phyloP scores from a whole-genome alignment of 1,140 invertebrate species.

The Apolygus lucorum region DNA sequence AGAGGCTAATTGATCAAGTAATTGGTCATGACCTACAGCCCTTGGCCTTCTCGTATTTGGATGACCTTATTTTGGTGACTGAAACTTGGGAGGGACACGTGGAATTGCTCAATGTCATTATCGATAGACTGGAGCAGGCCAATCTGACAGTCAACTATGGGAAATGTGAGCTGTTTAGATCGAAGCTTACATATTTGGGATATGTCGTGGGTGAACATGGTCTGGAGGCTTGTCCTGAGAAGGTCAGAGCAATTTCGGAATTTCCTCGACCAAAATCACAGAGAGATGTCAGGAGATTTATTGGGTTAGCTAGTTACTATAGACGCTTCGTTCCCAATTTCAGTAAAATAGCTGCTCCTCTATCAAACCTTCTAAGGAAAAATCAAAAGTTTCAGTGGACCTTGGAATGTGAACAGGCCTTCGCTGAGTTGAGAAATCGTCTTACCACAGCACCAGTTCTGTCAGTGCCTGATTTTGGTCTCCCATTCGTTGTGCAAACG shows the following conservation, averaged over 20 bases:
- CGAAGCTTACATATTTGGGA: slow-evolving; percentile 38
- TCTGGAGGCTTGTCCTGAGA: slow-evolving; percentile 36
- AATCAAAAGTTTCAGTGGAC: background rate
- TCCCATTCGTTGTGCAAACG: slow-evolving; percentile 35
- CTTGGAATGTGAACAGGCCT: slow-evolving; percentile 23
- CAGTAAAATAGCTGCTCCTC: slow-evolving; percentile 33
- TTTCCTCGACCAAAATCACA: slow-evolving; percentile 35
- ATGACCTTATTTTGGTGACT: slow-evolving; percentile 29
- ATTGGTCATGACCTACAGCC: slow-evolving; percentile 34
- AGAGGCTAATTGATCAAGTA: slow-evolving; percentile 38
- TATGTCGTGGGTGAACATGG: slow-evolving; percentile 37
- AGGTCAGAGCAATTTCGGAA: slow-evolving; percentile 36
- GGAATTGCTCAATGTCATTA: slow-evolving; percentile 12
- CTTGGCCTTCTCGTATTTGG: slow-evolving; percentile 28
- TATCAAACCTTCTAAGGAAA: slow-evolving; percentile 33
- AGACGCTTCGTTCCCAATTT: slow-evolving; percentile 37
- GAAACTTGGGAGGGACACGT: slow-evolving; percentile 19
- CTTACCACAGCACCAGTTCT: slow-evolving; percentile 37
- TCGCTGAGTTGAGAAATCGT: slow-evolving; percentile 39
- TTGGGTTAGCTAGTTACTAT: slow-evolving; percentile 38
- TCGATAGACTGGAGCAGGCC: background rate
- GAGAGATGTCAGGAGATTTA: no score
- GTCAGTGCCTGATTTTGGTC: no score
- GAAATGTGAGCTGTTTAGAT: slow-evolving; percentile 35
- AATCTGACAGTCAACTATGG: slow-evolving; percentile 30